Base-by-base conservation (phyloP, 1,140 invertebrate genomes). In the Triops longicaudatus region DNA sequence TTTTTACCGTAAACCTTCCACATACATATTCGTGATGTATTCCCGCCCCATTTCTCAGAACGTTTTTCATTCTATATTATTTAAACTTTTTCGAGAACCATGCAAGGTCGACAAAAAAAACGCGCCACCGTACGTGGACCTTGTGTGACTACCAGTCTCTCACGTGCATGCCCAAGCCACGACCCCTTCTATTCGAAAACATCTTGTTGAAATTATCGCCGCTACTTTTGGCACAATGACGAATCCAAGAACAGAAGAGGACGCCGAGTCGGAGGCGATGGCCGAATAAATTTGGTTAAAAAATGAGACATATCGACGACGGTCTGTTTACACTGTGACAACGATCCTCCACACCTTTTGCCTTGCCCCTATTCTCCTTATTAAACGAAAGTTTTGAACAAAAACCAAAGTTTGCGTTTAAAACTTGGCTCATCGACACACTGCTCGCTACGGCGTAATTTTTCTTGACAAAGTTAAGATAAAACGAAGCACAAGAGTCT, bases 261-360 rank as follows among this genome's bases (percentile, higher is more conserved):
- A 63, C 50, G 50, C n/a, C 50, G 50, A 14, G 50, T 63, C 50
- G 50, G 50, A 63, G n/a, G 50, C 50, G 50, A 63, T 63, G 50
- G 50, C 50, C 14, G 6, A 22, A 3, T 22, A n/a, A n/a, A 63
- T 63, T 17, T 63, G 31, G 31, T 37, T 37, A 37, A 2, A 37
- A 37, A 4, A 37, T 4, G 31, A 37, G 31, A 37, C 31, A 37
- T 37, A 4, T 37, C 31, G 31, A 37, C 31, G 7, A 37, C 31
- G 7, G 2, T 37, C 31, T 37, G 31, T 37, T 37, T 37, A 37
- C 31, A 7, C 31, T 2, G 31, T 37, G 31, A 37, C 31, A 37
- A 7, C 31, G 31, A 37, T 7, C 31, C 31, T 4, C 31, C 31
- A 37, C 31, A 37, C 2, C 31, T 37, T 37, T 37, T 4, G 2